phyloP scores from a whole-genome alignment of 2,797 vertebrate genomes.

The Centroberyx gerrardi region DNA sequence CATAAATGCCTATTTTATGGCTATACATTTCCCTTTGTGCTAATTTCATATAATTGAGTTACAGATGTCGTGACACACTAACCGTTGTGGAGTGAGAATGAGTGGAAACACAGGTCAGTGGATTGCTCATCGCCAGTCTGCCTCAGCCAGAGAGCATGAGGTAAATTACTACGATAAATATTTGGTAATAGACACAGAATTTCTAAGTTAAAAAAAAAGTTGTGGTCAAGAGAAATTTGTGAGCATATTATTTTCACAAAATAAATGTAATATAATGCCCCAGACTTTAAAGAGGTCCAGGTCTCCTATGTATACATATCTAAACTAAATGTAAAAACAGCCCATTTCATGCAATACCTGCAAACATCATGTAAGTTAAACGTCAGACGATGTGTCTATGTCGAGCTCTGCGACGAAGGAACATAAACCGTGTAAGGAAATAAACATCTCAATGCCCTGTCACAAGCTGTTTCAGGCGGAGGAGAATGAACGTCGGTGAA shows the following conservation, averaged over 20 bases:
- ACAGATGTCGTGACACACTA: conserved; percentile 55
- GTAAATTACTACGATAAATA: background rate
- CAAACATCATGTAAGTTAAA: conserved; percentile 10
- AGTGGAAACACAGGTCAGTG: conserved; percentile 43
- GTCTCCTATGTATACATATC: background rate
- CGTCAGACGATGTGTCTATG: background rate
- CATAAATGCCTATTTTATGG: conserved; percentile 65
- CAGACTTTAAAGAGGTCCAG: background rate
- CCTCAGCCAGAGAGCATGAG: conserved; percentile 14
- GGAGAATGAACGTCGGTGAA: conserved; percentile 65
- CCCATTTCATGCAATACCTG: background rate
- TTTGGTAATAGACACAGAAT: no score
- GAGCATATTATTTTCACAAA: no score
- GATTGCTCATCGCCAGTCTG: background rate
- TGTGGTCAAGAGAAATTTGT: no score
- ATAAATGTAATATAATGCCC: background rate
- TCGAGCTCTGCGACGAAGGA: conserved; percentile 2
- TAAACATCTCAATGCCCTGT: conserved; percentile 71
- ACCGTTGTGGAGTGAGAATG: conserved; percentile 15
- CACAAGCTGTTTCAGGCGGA: conserved; percentile 73
- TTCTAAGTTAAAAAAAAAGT: no score
- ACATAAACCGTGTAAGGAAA: conserved; percentile 48
- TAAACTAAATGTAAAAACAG: background rate
- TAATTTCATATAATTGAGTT: conserved; percentile 72
- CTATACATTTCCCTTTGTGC: conserved; percentile 65